phyloP scores from a whole-genome alignment of 2,797 vertebrate species.

The Tamandua tetradactyla region DNA sequence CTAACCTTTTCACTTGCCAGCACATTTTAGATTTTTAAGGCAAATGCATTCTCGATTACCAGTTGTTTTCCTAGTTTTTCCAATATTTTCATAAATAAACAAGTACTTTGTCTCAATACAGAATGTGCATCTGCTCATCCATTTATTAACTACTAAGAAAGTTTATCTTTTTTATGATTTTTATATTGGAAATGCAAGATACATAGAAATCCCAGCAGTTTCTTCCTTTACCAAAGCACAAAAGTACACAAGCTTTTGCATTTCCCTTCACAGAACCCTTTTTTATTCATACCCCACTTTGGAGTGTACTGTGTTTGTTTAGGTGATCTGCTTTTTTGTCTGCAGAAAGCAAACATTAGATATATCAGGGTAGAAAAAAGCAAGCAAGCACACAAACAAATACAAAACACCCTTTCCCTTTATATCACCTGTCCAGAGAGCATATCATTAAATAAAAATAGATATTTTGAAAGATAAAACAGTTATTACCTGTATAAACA shows the following conservation, averaged over 20 bases:
- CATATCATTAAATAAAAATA: not conserved
- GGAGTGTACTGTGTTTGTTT: not conserved
- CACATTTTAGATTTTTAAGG: slow-evolving; percentile 19
- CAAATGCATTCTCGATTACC: not conserved
- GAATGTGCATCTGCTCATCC: not conserved
- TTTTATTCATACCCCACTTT: not conserved
- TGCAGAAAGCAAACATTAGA: slow-evolving; percentile 17
- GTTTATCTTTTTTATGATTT: not conserved
- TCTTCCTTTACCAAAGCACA: not conserved
- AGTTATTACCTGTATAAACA: not conserved
- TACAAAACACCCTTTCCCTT: not conserved
- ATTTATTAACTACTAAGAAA: not conserved
- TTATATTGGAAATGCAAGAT: not conserved
- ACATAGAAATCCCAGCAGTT: not conserved
- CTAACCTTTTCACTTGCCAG: not conserved
- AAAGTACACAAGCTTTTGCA: not conserved
- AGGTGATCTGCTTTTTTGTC: not conserved
- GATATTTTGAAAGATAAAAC: not conserved
- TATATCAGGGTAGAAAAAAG: not conserved
- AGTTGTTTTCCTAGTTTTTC: not conserved
- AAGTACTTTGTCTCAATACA: not conserved
- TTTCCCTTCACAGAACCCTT: too few species aligned
- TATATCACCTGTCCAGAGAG: not conserved
- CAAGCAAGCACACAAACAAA: not conserved
- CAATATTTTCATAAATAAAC: not conserved